These are phyloP conservation scores for Stegostoma tigrinum DNA, from an alignment of 2,113 vertebrate species.

Conservation along the genomic window DNA sequence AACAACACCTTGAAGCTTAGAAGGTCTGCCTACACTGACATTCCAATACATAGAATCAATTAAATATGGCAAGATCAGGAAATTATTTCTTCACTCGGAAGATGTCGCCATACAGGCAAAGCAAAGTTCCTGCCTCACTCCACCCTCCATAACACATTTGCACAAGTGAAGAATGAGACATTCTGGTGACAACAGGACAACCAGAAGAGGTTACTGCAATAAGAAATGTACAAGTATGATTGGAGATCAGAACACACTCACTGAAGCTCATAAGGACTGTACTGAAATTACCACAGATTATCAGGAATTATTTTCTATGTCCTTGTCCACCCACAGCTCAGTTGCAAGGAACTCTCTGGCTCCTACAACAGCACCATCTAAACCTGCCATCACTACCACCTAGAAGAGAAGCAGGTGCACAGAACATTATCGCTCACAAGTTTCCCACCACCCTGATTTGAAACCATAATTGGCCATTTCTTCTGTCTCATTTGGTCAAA, in stretches of 20 bases:
- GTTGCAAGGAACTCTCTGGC: no score
- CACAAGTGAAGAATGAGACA: not conserved
- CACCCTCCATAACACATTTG: not conserved
- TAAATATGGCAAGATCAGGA: not conserved
- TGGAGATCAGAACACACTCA: not conserved
- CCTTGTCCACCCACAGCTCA: no score
- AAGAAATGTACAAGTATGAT: not conserved
- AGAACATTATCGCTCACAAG: no score
- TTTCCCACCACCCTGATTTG: no score
- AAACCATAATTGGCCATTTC: no score
- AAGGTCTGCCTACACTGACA: not conserved
- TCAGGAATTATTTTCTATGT: not conserved
- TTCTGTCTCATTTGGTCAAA: no score
- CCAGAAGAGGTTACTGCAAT: not conserved
- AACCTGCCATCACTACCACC: no score
- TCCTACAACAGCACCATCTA: no score
- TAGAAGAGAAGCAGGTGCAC: no score
- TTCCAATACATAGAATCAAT: not conserved
- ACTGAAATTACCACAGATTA: not conserved
- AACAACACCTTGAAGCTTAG: not conserved
- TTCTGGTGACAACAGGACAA: not conserved
- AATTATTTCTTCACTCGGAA: not conserved
- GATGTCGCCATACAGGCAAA: not conserved
- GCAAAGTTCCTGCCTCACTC: not conserved
- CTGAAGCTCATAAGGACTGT: no score